These are phyloP conservation scores for Hypotaenidia okinawae DNA, from an alignment of 2,797 vertebrate species.

Conservation along the genomic window DNA sequence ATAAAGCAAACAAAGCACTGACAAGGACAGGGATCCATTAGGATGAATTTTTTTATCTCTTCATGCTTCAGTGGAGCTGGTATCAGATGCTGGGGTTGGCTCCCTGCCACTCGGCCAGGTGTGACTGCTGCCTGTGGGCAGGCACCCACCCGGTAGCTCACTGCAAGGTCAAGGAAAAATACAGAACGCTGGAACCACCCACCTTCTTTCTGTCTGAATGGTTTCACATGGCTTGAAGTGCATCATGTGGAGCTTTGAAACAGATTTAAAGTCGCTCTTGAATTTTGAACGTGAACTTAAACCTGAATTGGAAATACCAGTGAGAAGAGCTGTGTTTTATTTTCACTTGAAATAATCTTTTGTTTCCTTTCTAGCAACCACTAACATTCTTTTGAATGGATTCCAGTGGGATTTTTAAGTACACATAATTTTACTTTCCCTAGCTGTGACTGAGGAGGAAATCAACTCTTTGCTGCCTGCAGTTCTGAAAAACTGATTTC, in stretches of 20 bases:
- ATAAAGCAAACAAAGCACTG: neutral
- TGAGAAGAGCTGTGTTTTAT: neutral
- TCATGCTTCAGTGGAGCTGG: neutral
- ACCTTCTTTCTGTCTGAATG: neutral
- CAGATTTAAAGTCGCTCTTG: neutral
- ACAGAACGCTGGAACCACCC: neutral
- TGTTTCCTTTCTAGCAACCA: neutral
- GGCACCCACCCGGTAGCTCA: fast-evolving
- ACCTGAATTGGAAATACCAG: neutral
- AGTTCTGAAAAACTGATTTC: neutral
- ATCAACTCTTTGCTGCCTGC: neutral
- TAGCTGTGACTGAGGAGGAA: neutral
- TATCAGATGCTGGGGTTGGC: neutral
- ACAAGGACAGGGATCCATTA: neutral
- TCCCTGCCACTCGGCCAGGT: neutral
- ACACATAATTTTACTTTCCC: neutral
- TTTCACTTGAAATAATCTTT: neutral
- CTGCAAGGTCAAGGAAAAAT: neutral
- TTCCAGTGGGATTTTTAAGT: neutral
- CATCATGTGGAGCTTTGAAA: neutral
- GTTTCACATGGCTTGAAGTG: neutral
- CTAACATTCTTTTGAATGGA: neutral
- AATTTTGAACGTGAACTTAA: neutral
- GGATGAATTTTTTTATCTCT: neutral
- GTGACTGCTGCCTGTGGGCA: neutral